Conservation (phyloP, 2,797 vertebrate genomes). For the Phalloptychus januarius region DNA sequence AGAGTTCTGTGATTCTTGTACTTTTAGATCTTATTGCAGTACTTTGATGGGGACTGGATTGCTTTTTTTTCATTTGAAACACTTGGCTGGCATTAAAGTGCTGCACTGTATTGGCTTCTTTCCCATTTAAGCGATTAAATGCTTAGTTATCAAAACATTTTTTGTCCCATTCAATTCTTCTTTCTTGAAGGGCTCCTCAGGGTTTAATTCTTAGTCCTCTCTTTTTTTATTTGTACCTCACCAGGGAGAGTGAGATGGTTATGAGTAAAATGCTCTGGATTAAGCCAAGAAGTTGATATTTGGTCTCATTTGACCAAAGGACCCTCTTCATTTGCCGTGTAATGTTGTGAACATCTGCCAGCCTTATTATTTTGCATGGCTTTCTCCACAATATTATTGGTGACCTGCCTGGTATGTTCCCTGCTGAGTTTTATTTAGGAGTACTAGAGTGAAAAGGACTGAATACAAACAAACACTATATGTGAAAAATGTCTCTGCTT, state of each 20-base stretch:
- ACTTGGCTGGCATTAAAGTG: background rate
- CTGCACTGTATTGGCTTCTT: background rate
- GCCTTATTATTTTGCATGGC: too few relatives aligned
- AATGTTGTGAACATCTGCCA: too few relatives aligned
- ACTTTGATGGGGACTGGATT: background rate
- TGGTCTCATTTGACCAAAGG: too few relatives aligned
- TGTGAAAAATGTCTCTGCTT: background rate
- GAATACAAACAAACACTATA: background rate
- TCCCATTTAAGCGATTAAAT: background rate
- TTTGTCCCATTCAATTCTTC: background rate
- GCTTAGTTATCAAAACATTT: background rate
- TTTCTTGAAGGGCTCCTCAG: background rate
- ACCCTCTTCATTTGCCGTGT: too few relatives aligned
- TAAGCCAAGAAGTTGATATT: too few relatives aligned
- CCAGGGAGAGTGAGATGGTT: too few relatives aligned
- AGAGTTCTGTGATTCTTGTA: background rate
- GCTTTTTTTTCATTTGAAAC: background rate
- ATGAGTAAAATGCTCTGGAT: too few relatives aligned
- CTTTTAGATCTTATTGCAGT: background rate
- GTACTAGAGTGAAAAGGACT: too few relatives aligned
- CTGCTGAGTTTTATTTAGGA: too few relatives aligned
- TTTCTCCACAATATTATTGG: too few relatives aligned
- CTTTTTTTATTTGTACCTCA: background rate
- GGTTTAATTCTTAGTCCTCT: background rate
- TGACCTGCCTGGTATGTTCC: too few relatives aligned